Conservation (phyloP, 2,113 vertebrate species). For the Chionomys nivalis region DNA sequence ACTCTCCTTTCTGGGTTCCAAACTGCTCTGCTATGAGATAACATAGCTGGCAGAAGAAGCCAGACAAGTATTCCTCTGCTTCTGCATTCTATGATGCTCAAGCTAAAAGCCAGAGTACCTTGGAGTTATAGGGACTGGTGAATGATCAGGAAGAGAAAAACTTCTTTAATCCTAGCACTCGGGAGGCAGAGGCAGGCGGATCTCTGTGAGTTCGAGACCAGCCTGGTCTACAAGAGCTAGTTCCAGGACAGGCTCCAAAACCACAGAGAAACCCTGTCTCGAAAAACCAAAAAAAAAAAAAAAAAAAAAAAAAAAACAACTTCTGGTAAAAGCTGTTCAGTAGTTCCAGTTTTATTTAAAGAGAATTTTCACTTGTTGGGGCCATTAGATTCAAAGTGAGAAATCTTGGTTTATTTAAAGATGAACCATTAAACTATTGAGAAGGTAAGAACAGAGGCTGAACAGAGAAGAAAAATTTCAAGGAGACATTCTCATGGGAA, state of each 20-base stretch:
- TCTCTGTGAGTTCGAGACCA: too few species aligned
- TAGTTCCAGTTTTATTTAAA: constrained; percentile 56
- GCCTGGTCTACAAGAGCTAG: too few species aligned
- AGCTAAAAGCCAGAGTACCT: background rate
- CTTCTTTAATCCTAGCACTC: too few species aligned
- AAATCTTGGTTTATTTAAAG: constrained; percentile 75
- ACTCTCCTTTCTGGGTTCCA: background rate
- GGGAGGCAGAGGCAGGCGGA: too few species aligned
- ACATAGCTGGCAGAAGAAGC: background rate
- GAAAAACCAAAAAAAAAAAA: too few species aligned
- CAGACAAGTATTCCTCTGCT: background rate
- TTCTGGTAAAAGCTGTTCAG: constrained; percentile 59
- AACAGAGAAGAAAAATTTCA: constrained; percentile 60
- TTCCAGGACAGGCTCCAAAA: too few species aligned
- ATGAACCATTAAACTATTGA: constrained; percentile 66
- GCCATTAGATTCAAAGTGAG: constrained; percentile 70
- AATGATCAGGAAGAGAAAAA: constrained; percentile 13
- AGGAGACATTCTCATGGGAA: constrained; percentile 49
- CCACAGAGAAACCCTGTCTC: too few species aligned
- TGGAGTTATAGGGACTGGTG: background rate
- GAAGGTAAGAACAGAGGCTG: constrained; percentile 58
- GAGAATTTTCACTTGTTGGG: constrained; percentile 66
- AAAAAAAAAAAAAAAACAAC: too few species aligned
- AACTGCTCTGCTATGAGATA: background rate
- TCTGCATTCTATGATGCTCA: background rate